Evolutionary conservation across 2,888 invertebrate genomes (phyloP), one percentile per base, ranked within the genome.

Genomic region (Noctua fimbriata): DNA sequence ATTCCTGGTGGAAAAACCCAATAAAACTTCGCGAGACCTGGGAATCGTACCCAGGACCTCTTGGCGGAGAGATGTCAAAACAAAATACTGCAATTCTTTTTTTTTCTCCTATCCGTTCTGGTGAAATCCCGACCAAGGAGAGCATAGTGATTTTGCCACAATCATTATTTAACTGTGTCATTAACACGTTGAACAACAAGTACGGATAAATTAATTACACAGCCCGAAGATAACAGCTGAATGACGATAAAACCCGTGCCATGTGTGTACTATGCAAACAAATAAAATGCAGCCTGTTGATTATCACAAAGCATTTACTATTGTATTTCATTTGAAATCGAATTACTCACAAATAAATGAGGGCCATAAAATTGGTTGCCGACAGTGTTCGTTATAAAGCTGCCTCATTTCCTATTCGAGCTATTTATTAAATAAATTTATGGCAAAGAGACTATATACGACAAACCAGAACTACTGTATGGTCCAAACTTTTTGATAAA

Each of bases 251-350:
- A 18, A 52, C 47, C n/a, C n/a, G n/a, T 24, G 78, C 63, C 52
- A 49, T 63, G n/a, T 69, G 78, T 69, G 14, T 41, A 44, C 28
- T n/a, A 12, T 49, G 67, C 60, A n/a, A 69, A 60, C 60, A 52
- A 69, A 76, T 69, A 52, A 41, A 60, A 32, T 77, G 44, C 52
- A 44, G 21, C n/a, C n/a, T 41, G 41, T n/a, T 47, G 60, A 44
- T n/a, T 52, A 52, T n/a, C n/a, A 60, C 3, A 18, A n/a, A 9
- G 16, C 14, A 67, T 70, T 63, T 36, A 10, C 16, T 32, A 66
- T 24, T 21, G 66, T 24, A 18, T 1, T 44, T 44, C 12, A 14
- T 55, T 71, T 41, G 21, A 21, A n/a, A 55, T 52, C 18, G 49
- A 49, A 44, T 44, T 44, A 44, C 12, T 44, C 44, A 9, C 10